A percentile compares a stretch with the other conserved stretches of the same genome.
These are phyloP conservation scores for Scaptodrosophila latifasciaeformis DNA, from an alignment of 2,888 invertebrate genomes.

Conservation along the genomic window DNA sequence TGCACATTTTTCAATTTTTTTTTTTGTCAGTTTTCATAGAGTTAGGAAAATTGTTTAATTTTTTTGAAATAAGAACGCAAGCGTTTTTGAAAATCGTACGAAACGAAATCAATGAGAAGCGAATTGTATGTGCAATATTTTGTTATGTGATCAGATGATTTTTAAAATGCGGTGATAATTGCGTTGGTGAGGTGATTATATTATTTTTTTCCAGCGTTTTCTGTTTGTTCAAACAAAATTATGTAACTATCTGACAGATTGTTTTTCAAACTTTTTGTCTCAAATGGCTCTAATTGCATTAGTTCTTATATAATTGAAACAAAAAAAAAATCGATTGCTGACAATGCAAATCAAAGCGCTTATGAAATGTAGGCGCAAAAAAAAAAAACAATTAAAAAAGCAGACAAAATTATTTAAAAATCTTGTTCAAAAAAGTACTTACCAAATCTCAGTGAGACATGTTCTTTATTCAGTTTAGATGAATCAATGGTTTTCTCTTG, in stretches of 20 bases:
- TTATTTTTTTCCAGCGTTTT: slow-evolving; percentile 29
- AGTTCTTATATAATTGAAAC: slow-evolving; percentile 19
- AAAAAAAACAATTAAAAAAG: slow-evolving; percentile 6
- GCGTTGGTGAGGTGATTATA: slow-evolving; percentile 35
- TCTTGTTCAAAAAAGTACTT: slow-evolving; percentile 14
- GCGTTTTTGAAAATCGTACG: not conserved
- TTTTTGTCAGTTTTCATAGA: too few species aligned
- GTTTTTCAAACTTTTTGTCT: slow-evolving; percentile 29
- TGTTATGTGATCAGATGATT: slow-evolving; percentile 31
- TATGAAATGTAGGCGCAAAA: slow-evolving; percentile 34
- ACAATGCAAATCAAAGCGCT: too few species aligned
- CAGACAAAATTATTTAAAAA: not conserved
- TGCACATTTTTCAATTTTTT: too few species aligned
- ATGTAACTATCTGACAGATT: slow-evolving; percentile 12
- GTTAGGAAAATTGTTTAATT: slow-evolving; percentile 7
- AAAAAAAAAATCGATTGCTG: slow-evolving; percentile 30
- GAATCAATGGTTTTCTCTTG: slow-evolving; percentile 47
- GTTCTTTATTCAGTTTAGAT: slow-evolving; percentile 31
- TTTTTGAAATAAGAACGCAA: not conserved
- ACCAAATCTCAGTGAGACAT: slow-evolving; percentile 38
- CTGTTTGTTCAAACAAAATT: slow-evolving; percentile 13
- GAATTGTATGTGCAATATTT: slow-evolving; percentile 9
- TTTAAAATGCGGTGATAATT: slow-evolving; percentile 28
- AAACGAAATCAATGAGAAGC: slow-evolving; percentile 50
- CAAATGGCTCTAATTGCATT: slow-evolving; percentile 67